Percentiles rank a stretch among this genome's conserved stretches.
These are phyloP conservation scores for Conchocele bisecta DNA, from an alignment of 2,888 invertebrate genomes.

Conservation along the genomic window DNA sequence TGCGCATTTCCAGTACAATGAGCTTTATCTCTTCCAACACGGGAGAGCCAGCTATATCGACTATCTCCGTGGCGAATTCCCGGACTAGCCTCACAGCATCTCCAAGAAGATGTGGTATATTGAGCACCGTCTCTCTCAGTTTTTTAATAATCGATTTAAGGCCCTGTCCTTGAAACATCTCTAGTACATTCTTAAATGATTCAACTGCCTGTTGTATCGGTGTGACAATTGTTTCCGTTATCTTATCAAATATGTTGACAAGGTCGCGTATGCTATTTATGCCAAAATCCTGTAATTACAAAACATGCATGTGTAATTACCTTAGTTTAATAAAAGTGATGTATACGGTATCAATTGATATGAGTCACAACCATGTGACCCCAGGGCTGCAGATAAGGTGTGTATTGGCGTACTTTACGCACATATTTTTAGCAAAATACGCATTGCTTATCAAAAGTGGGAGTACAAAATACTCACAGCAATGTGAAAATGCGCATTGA, in stretches of 20 bases:
- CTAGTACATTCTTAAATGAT: slow-evolving; percentile 44
- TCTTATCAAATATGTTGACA: slow-evolving; percentile 58
- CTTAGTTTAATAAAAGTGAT: too few relatives aligned
- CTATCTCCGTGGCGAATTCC: slow-evolving; percentile 29
- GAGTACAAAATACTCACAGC: too few relatives aligned
- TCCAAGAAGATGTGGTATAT: slow-evolving; percentile 40
- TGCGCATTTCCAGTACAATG: slow-evolving; percentile 29
- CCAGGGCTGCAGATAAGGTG: too few relatives aligned
- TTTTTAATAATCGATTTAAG: slow-evolving; percentile 29
- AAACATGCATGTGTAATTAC: too few relatives aligned
- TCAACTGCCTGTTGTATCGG: slow-evolving; percentile 53
- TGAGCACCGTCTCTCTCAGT: slow-evolving; percentile 26
- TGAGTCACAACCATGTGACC: too few relatives aligned
- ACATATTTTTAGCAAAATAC: too few relatives aligned
- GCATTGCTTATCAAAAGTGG: too few relatives aligned
- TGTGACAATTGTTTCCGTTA: slow-evolving; percentile 50
- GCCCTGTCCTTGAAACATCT: slow-evolving; percentile 39
- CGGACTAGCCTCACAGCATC: slow-evolving; percentile 30
- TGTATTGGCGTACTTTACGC: too few relatives aligned
- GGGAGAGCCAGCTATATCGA: slow-evolving; percentile 32
- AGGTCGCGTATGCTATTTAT: slow-evolving; percentile 58
- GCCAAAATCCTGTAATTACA: slow-evolving; percentile 69
- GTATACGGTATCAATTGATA: too few relatives aligned
- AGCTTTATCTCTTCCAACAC: slow-evolving; percentile 44
- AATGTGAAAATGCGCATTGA: too few relatives aligned